Evolutionary conservation across 2,113 vertebrate genomes (phyloP), one percentile per base, ranked within the genome.

Genomic region (Gymnogyps californianus): DNA sequence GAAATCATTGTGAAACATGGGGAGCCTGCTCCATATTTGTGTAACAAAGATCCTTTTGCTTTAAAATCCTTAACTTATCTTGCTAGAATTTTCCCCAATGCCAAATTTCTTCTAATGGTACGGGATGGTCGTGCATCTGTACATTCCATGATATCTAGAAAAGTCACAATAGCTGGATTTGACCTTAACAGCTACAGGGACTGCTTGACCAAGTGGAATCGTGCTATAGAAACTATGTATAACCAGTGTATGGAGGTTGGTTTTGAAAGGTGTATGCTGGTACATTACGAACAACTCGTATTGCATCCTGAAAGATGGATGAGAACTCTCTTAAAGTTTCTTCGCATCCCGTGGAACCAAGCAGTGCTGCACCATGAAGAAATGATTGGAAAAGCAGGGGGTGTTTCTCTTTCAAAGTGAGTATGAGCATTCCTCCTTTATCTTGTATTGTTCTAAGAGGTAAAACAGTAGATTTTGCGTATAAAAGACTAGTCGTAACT

Each of bases 351-450:
- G 0, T 99, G 99, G 99, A 98, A 99, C 88, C 98, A 99, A 34
- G 99, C 99, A 2, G 99, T 99, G 47, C 98, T 99, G 93, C 99
- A 99, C 96, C 99, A 99, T 0, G 99, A 99, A 94, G 99, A 99
- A 76, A 99, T 99, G 98, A 99, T 99, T 67, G 99, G 99, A 44
- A 99, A 99, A 98, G 99, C 98, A 16, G 99, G 99, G 44, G 99
- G 99, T 59, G 99, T 99, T 51, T 99, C 99, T 18, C 99, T 99
- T 51, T 99, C 99, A 24, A 99, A 99, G 99, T 99, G 98, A 99
- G 99, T 99, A 81, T 34, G 52, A 71, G 15, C 8, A 0, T 92
- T 67, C 11, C 3, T 89, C 44, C 20, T 74, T 57, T 26, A 4
- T 52, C 40, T 38, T 46, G 16, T 26, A 2, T 29, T 46, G 34